Evolutionary conservation across 2,888 invertebrate genomes (phyloP), one percentile per base, ranked within the genome.

Genomic region (Gryllus longicercus): DNA sequence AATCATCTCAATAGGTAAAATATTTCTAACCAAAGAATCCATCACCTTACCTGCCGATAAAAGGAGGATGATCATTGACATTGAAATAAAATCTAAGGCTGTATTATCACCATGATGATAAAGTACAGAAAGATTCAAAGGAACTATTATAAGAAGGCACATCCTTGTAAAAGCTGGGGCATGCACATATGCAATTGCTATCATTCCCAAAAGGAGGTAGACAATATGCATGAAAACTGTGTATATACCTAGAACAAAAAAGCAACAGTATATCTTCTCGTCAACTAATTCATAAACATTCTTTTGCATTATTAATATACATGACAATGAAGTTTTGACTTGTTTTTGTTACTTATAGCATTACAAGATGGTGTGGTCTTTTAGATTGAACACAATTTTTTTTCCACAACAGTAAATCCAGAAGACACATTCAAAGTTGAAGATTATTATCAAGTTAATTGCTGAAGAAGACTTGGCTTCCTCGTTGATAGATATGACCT

Each of bases 181-280:
- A 82, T 86, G 84, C 21, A 87, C 83, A 81, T 87, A 87, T 11
- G 87, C 84, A 11, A 87, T 85, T n/a, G 86, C 81, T 78, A 87
- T 83, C 87, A 87, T 87, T 11, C 86, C 85, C 16, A 83, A 82
- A 16, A 87, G 79, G 81, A 87, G 83, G 82, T 87, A 87, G 76
- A 85, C 49, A 0, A 85, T 77, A 23, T 87, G 87, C 51, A 85
- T 82, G 12, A 83, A 81, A 50, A 83, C 84, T 11, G 84, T 84
- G 81, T 86, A 86, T 2, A 85, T 82, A 83, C 77, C 63, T 63
- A 14, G 8, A 63, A 63, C 14, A 18, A 63, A 63, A 63, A 63
- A 8, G 38, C 38, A 38, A 38, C 38, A 49, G 8, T n/a, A 11
- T n/a, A 74, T 2, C 11, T 74, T 74, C 11, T 11, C 10, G 74